Conservation (phyloP, 1,140 invertebrate species). For the Scaptomyza montana region DNA sequence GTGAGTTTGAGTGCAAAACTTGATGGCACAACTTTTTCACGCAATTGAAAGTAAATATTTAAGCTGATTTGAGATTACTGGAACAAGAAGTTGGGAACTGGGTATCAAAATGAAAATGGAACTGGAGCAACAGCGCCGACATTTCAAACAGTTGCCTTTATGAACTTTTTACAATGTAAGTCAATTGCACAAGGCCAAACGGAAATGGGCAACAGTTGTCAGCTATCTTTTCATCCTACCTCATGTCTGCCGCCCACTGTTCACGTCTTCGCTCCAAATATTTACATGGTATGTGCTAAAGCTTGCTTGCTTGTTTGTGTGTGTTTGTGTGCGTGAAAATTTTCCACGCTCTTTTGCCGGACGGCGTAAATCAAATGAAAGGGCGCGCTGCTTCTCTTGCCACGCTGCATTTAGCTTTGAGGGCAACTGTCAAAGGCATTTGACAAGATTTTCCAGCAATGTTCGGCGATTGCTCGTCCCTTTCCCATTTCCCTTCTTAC, state of each 20-base stretch:
- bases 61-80: constrained; percentile 38
- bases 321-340: constrained; percentile 58
- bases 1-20: constrained; percentile 32
- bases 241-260: constrained; percentile 10
- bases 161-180: constrained; percentile 28
- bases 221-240: constrained; percentile 13
- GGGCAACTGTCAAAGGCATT: constrained; percentile 75
- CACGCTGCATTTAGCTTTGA: constrained; percentile 67
- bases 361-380: constrained; percentile 72
- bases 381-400: constrained; percentile 5
- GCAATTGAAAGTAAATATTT: constrained; percentile 44
- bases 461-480: constrained; percentile 7
- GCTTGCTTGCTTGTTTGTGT: constrained; percentile 5
- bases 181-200: constrained; percentile 69
- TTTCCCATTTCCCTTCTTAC: neutral
- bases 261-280: constrained; percentile 55
- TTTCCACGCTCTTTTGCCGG: constrained; percentile 62
- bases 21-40: constrained; percentile 34
- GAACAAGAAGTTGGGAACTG: neutral
- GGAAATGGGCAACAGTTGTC: constrained; percentile 74
- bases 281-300: constrained; percentile 67
- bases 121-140: neutral
- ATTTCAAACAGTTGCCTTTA: constrained; percentile 8
- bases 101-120: neutral
- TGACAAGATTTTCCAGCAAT: constrained; percentile 52